Base-by-base conservation (phyloP, 2,888 invertebrate species). In the Euzetes globulus region DNA sequence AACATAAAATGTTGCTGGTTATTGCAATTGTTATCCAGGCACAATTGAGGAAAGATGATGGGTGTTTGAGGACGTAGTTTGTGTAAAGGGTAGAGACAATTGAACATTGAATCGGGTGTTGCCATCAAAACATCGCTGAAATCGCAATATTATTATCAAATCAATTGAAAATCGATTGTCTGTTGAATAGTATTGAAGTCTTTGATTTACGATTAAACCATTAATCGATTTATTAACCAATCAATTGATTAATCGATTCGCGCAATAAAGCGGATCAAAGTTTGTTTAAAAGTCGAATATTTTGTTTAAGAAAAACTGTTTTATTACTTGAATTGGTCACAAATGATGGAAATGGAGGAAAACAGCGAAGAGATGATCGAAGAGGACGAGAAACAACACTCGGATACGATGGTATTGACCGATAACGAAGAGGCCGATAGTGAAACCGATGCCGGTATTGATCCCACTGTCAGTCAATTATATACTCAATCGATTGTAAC, bases 111-210 rank as follows among this genome's bases (percentile, higher is more conserved):
- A 70, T 70, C 70, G 70, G 47, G 70, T 70, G 70, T 45, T 70
- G 68, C 4, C 68, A 45, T 33, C 41, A 41, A 41, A 41, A 41
- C 45, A 70, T 45, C 70, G 33, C 19, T 25, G 6, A 27, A 60
- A 15, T 33, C 33, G 27, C 19, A 11, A 17, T 17, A 15, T 58
- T 22, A 58, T 58, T 13, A 25, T 25, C 9, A 58, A 65, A 65
- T 65, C 65, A 65, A 41, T 65, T 37, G 63, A 29, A 63, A 70
- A 70, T 70, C 70, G 70, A 70, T 70, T 70, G 45, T 70, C 19
- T 11, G 19, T 11, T 65, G n/a, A 22, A 52, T 52, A 52, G n/a
- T 22, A 52, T 19, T 52, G 52, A 19, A 19, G 52, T 52, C 5
- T 7, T n/a, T 52, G 22, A 52, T n/a, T n/a, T 50, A n/a, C 50